phyloP scores from a whole-genome alignment of 2,888 invertebrate species.

The Gerris lacustris region DNA sequence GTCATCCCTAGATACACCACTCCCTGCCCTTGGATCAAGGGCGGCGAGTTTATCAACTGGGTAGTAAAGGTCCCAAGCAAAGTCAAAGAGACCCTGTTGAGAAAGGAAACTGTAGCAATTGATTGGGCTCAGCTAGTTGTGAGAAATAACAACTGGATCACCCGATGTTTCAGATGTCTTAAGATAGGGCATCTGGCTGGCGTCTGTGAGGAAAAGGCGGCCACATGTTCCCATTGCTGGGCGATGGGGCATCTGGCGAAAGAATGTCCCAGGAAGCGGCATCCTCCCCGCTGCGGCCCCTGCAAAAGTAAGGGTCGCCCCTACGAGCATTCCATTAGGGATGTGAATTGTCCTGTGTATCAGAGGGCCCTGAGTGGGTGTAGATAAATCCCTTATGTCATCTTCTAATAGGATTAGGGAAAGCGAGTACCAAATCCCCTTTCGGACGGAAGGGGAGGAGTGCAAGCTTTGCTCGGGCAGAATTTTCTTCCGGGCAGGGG shows the following conservation, averaged over 20 bases:
- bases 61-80: not conserved
- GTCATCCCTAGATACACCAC: not conserved
- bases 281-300: not conserved
- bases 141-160: not conserved
- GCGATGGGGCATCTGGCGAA: not conserved
- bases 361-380: not conserved
- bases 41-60: not conserved
- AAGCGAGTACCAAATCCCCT: not conserved
- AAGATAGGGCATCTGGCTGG: not conserved
- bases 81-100: not conserved
- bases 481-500: not conserved
- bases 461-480: not conserved
- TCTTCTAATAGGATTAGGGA: not conserved
- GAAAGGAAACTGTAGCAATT: not conserved
- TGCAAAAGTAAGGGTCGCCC: not conserved
- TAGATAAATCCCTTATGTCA: not conserved
- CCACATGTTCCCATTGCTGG: not conserved
- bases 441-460: not conserved
- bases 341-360: not conserved
- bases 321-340: not conserved
- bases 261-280: not conserved
- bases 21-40: not conserved
- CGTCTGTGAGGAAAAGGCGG: not conserved
- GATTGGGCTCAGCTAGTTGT: not conserved
- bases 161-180: not conserved